Evolutionary conservation across 2,888 invertebrate species (phyloP), one percentile per base, ranked within the genome.

Genomic region (Nephrotoma guestfalica): DNA sequence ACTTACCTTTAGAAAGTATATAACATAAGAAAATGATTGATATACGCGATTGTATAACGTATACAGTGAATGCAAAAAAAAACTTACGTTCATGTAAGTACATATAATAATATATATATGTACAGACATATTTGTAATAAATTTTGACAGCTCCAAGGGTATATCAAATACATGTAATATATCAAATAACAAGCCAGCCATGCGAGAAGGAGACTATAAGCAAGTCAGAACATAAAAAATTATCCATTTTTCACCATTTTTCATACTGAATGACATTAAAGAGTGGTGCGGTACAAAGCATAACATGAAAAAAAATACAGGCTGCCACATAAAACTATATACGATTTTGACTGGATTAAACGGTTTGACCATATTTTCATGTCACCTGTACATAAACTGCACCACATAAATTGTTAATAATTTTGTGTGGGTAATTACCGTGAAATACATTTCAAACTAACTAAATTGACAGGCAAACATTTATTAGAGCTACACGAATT

Each of bases 121-220:
- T 84, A 84, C n/a, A 84, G 41, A 84, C 84, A 84, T 84, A 84
- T 84, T 84, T 84, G 42, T 84, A 84, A 84, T 84, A 84, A 84
- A 84, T 84, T 71, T 41, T 41, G 84, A 84, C 84, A 84, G 41
- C 15, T 41, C 84, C 84, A 84, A 84, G 84, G 42, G 84, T 84
- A 84, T 84, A 71, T 71, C 71, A 71, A 71, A 71, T 30, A 71
- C 71, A 71, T 71, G 30, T 71, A 30, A 71, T 71, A 71, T 71
- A 71, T 71, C 71, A 71, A 71, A 30, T 30, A 71, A 71, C 30
- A 18, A 30, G 71, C 30, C 30, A 71, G 71, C 71, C 71, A 71
- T 30, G 51, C 15, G 51, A 57, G 15, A 57, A 18, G 51, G 51
- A 51, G 71, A 71, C 71, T 71, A 30, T 71, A 30, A 30, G 71